These are phyloP conservation scores for Drosophila maculinotata DNA, from an alignment of 2,888 invertebrate species.

Conservation along the genomic window DNA sequence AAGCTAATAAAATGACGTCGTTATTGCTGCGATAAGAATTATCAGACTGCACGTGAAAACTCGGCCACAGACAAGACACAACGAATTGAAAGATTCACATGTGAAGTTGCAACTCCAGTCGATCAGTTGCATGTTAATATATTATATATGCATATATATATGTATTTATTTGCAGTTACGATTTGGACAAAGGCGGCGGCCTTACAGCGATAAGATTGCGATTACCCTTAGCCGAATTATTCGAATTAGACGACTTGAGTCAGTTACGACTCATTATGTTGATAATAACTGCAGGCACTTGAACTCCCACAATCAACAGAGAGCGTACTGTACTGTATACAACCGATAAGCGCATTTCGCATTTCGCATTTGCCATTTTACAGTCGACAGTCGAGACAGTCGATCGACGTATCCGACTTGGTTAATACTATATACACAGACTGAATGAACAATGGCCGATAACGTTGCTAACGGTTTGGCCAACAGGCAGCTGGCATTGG, in stretches of 20 bases:
- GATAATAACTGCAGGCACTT: slow-evolving; percentile 39
- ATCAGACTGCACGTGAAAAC: slow-evolving; percentile 1
- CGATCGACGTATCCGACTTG: slow-evolving; percentile 1
- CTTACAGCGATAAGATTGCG: slow-evolving; percentile 41
- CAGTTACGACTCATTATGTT: slow-evolving; percentile 25
- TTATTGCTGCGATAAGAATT: slow-evolving; percentile 1
- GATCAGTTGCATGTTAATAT: background rate
- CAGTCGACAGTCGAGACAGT: slow-evolving; percentile 21
- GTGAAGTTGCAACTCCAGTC: background rate
- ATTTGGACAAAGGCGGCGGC: background rate
- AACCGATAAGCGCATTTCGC: slow-evolving; percentile 29
- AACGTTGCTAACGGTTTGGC: slow-evolving; percentile 35
- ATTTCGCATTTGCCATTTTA: no score
- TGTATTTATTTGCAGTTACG: background rate
- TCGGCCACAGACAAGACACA: slow-evolving; percentile 41
- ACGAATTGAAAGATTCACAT: background rate
- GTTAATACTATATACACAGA: background rate
- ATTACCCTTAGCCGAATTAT: slow-evolving; percentile 8
- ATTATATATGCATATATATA: background rate
- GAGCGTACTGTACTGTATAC: background rate
- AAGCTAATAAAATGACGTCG: background rate
- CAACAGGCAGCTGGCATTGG: slow-evolving; percentile 39
- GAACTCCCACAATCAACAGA: slow-evolving; percentile 30
- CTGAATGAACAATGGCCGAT: slow-evolving; percentile 51
- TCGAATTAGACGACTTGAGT: slow-evolving; percentile 19